Conservation (phyloP, 2,797 vertebrate genomes). For the Natrix natrix region DNA sequence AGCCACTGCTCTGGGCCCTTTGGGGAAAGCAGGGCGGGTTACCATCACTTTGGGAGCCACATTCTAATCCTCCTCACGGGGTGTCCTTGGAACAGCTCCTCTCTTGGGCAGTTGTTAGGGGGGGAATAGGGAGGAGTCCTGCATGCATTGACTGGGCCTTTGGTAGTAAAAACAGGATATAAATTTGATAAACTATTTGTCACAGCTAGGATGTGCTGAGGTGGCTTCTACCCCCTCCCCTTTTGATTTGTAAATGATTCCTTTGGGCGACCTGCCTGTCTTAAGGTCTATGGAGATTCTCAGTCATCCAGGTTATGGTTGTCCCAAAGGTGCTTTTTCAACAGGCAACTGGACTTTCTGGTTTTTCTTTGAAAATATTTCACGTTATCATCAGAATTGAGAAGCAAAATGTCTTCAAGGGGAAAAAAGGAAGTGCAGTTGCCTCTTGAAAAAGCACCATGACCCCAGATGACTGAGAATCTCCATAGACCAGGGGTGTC, state of each 20-base stretch:
- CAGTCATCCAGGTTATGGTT: neutral
- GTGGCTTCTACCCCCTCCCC: neutral
- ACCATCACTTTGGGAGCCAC: neutral
- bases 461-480: no score
- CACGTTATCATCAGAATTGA: neutral
- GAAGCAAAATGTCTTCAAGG: neutral
- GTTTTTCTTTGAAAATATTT: no score
- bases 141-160: neutral
- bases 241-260: neutral
- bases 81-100: neutral
- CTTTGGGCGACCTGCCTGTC: fast-evolving
- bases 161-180: neutral
- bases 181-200: neutral
- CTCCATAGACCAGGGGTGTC: no score
- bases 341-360: neutral
- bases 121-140: neutral
- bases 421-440: neutral
- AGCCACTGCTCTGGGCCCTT: neutral
- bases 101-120: neutral
- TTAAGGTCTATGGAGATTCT: neutral
- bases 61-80: neutral
- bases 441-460: neutral
- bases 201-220: neutral
- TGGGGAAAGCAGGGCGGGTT: neutral
- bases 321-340: neutral